Evolutionary conservation across 2,797 vertebrate species (phyloP).

Genomic region (Aeoliscus strigatus): DNA sequence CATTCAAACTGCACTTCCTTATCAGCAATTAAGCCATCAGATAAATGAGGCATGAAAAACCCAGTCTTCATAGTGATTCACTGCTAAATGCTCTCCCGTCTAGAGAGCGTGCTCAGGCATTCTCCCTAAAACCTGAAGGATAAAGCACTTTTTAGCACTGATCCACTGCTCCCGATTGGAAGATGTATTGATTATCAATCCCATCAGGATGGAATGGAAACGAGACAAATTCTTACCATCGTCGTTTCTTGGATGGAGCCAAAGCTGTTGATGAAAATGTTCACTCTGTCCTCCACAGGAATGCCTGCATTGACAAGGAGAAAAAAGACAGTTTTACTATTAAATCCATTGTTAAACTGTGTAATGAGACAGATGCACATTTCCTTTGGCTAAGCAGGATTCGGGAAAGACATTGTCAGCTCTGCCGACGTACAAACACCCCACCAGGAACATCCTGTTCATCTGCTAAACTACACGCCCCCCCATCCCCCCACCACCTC

Average conservation of each 20-base stretch:
- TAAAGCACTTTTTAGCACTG: conserved; percentile 13
- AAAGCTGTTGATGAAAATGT: conserved; percentile 99
- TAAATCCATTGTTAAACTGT: too few relatives aligned
- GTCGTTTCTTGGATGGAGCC: conserved; percentile 99
- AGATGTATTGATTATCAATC: conserved; percentile 34
- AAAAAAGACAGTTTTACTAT: neutral
- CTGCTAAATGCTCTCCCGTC: conserved; percentile 31
- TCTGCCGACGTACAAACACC: too few relatives aligned
- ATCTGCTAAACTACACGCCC: too few relatives aligned
- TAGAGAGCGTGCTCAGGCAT: conserved; percentile 14
- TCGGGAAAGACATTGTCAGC: too few relatives aligned
- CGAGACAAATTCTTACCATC: conserved; percentile 98
- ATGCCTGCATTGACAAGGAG: conserved; percentile 75
- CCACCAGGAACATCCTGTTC: too few relatives aligned
- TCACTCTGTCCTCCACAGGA: conserved; percentile 95
- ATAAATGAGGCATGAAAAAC: conserved; percentile 53
- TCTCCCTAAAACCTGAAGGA: conserved; percentile 3
- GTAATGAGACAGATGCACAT: too few relatives aligned
- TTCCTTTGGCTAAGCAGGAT: too few relatives aligned
- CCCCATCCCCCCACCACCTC: too few relatives aligned
- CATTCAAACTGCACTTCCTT: conserved; percentile 42
- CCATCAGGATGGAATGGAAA: neutral
- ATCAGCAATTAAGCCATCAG: conserved; percentile 64
- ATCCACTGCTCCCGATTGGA: conserved; percentile 18
- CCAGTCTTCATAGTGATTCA: conserved; percentile 38